Conservation (phyloP, 1,140 invertebrate species). For the Andricus grossulariae region DNA sequence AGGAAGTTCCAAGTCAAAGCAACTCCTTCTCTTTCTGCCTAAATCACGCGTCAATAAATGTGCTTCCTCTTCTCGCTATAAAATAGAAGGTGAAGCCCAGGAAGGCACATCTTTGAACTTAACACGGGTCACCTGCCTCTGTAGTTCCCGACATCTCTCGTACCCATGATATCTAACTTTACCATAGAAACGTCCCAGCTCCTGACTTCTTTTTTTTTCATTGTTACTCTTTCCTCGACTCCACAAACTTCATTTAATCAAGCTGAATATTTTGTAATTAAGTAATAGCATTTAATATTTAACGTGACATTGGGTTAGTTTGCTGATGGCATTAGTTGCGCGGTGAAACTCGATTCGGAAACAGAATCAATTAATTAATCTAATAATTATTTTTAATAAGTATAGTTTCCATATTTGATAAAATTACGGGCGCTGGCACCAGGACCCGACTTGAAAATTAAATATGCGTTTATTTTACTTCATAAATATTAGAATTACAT, state of each 20-base stretch:
- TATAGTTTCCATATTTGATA: too few relatives aligned
- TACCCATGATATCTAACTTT: constrained; percentile 49
- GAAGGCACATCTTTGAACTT: constrained; percentile 71
- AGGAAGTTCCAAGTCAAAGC: background rate
- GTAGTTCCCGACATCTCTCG: constrained; percentile 52
- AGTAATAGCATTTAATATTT: background rate
- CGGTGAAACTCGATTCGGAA: too few relatives aligned
- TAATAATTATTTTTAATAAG: too few relatives aligned
- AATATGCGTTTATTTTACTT: too few relatives aligned
- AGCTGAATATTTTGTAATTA: constrained; percentile 17
- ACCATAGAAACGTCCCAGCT: background rate
- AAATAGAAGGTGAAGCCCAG: constrained; percentile 53
- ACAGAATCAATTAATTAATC: too few relatives aligned
- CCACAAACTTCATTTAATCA: background rate
- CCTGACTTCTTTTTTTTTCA: constrained; percentile 11
- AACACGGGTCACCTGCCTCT: constrained; percentile 70
- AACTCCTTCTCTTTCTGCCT: background rate
- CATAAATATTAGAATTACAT: too few relatives aligned
- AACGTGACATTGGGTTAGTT: background rate
- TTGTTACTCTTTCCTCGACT: constrained; percentile 13
- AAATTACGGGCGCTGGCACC: too few relatives aligned
- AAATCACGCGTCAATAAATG: constrained; percentile 14
- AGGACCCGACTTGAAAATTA: too few relatives aligned
- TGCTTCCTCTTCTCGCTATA: constrained; percentile 20
- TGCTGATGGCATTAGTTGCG: too few relatives aligned